Evolutionary conservation across 2,888 invertebrate genomes (phyloP), one percentile per base, ranked within the genome.

Genomic region (Eupithecia dodoneata): DNA sequence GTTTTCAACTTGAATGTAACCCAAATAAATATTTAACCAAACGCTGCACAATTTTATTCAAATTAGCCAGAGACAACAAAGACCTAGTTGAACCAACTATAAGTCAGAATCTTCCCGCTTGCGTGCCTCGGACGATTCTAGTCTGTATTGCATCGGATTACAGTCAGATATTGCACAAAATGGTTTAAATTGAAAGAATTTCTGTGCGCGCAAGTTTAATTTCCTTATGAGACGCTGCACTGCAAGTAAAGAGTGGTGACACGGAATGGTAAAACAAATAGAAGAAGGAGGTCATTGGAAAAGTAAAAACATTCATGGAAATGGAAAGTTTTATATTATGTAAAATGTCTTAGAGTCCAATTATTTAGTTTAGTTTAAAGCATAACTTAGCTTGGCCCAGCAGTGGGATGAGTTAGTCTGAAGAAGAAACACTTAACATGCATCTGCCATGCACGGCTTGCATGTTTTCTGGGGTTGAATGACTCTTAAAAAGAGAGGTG

Each of bases 31-130:
- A 70, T 69, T n/a, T n/a, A 52, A 72, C 44, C 42, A 45, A 15
- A 59, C 45, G 45, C 18, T 69, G 41, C 71, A 67, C 80, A 83
- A 84, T 88, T 90, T 87, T 87, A 89, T 89, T 90, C 86, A 89
- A 89, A 91, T 89, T 87, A 87, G 83, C 86, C 86, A 84, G 87
- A 90, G 88, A 88, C 89, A 89, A 91, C 88, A 86, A 84, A 83
- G 85, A 87, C 85, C 88, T 88, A 90, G 90, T 90, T 88, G 83
- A 86, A 84, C 86, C 83, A 87, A 88, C 88, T 90, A 87, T 88
- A 89, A 90, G 90, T 91, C 89, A 88, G 85, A 86, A 86, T 87
- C 82, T 84, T 81, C 72, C 77, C 72, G 79, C 79, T 83, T 70
- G 71, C 42, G 72, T 73, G 71, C 69, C 67, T 66, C 72, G 12